Base-by-base conservation (phyloP, 2,888 invertebrate species). In the Drosophila paracracens region DNA sequence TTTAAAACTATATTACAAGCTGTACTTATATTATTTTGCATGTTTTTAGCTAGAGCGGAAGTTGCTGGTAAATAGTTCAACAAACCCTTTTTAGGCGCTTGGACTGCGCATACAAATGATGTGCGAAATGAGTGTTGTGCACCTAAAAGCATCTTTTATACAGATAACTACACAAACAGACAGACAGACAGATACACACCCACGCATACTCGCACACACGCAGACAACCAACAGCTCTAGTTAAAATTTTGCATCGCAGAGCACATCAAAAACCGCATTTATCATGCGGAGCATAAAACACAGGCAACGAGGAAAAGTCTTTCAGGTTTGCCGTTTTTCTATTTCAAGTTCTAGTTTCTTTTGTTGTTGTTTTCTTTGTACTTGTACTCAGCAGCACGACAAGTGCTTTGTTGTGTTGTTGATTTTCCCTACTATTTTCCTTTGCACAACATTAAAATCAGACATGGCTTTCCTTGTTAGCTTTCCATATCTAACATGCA, bases 231-330 rank as follows among this genome's bases (percentile, higher is more conserved):
- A 71, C 52, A 43, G 38, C 52, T 57, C 51, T 48, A 29, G 2
- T 43, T 5, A 57, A 57, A 72, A 61, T 38, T 31, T n/a, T 61
- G 51, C 61, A 68, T 43, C 58, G 56, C 33, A 61, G 25, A 66
- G 51, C 40, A 75, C 74, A 76, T 75, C 76, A 83, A 83, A 71
- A 73, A 63, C 89, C 73, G 72, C 85, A 89, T 89, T 84, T 79
- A 84, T 84, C 82, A 74, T 70, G 75, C 52, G 67, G 61, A 79
- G 71, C 64, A 73, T 66, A 69, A 53, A 85, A 74, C 79, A 76
- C 76, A 48, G 73, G 66, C 69, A 66, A 74, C 73, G 67, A 52
- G 29, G 59, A 71, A 72, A 70, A 73, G 72, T 72, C 77, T 88
- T 88, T 40, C 36, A 53, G 53, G 29, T 51, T 63, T 59, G 52